These are phyloP conservation scores for Tenthredo notha DNA, from an alignment of 2,888 invertebrate species.

Conservation along the genomic window DNA sequence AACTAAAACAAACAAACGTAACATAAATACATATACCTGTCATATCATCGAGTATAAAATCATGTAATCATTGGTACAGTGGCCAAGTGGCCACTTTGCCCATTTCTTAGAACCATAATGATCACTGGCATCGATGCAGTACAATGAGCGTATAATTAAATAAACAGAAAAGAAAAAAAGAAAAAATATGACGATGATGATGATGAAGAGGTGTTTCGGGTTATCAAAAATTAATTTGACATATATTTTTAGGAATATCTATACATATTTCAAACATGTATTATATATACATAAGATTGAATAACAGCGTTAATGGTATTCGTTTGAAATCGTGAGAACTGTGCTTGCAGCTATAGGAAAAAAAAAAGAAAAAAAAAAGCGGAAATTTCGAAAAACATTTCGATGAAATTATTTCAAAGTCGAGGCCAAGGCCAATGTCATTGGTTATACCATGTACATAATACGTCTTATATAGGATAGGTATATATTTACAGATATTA, in stretches of 20 bases:
- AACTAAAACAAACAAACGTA: neutral
- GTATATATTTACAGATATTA: neutral
- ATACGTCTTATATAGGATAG: neutral
- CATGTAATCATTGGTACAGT: neutral
- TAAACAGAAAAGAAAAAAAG: neutral
- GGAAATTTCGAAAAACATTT: neutral
- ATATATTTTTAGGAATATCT: neutral
- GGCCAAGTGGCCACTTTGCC: neutral
- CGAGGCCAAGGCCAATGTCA: neutral
- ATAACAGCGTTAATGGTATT: neutral
- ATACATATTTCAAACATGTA: neutral
- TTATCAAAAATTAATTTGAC: too few relatives aligned
- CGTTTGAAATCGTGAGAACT: neutral
- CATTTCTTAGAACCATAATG: neutral
- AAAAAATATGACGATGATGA: neutral
- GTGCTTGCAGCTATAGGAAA: neutral
- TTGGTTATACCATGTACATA: neutral
- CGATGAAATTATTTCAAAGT: constrained; percentile 15
- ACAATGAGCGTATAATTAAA: neutral
- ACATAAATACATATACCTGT: neutral
- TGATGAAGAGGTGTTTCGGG: neutral
- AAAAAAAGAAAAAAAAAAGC: neutral
- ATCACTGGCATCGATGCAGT: neutral
- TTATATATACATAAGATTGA: neutral
- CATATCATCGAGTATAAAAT: neutral